Evolutionary conservation across 37 sponge, comb jelly and placozoan genomes (phyloP).

Genomic region (Hexactinellida sp.): DNA sequence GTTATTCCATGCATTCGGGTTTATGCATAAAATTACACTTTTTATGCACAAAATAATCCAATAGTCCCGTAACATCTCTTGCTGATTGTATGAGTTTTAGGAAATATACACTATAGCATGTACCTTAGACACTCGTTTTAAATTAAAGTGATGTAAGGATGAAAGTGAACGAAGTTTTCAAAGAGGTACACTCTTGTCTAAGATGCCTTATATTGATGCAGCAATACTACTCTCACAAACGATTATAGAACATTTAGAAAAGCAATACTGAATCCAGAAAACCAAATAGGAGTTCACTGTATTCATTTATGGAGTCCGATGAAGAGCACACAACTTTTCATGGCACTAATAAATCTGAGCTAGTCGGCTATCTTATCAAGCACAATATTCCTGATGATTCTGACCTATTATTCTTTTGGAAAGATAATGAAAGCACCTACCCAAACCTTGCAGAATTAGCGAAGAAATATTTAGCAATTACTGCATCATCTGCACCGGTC

Average conservation of each 20-base stretch:
- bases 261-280: not conserved
- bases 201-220: not conserved
- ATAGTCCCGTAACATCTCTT: not conserved
- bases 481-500: too few relatives aligned
- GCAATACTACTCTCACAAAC: not conserved
- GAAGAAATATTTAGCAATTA: too few relatives aligned
- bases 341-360: too few relatives aligned
- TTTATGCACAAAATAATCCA: conserved; percentile 6
- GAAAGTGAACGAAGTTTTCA: conserved; percentile 11
- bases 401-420: too few relatives aligned
- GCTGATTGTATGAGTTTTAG: conserved; percentile 1
- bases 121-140: not conserved
- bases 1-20: conserved; percentile 1
- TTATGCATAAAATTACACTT: not conserved
- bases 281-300: too few relatives aligned
- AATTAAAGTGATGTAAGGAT: not conserved
- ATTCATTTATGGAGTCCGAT: too few relatives aligned
- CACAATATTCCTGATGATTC: too few relatives aligned
- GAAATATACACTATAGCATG: conserved; percentile 13
- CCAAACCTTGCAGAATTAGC: too few relatives aligned
- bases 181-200: conserved; percentile 11
- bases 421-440: too few relatives aligned
- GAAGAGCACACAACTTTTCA: too few relatives aligned
- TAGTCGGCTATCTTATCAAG: too few relatives aligned
- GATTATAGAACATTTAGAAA: not conserved